Percentiles rank a stretch among this genome's conserved stretches.
phyloP scores from a whole-genome alignment of 2,888 invertebrate species.

The Coecobrya sp. region DNA sequence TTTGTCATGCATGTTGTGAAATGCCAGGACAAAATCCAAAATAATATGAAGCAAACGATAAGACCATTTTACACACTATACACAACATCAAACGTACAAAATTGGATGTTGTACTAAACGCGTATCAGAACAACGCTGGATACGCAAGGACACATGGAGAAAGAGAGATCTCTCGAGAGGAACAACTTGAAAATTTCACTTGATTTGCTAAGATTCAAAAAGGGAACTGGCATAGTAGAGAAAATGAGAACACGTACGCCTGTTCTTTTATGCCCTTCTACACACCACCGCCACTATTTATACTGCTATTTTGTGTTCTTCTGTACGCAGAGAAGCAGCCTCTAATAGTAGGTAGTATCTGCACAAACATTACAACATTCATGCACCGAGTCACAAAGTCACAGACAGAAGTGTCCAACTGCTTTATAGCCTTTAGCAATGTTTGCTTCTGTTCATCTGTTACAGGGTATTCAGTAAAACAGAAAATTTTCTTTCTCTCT shows the following conservation, averaged over 20 bases:
- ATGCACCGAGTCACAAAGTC: constrained; percentile 47
- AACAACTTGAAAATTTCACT: constrained; percentile 76
- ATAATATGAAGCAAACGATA: constrained; percentile 35
- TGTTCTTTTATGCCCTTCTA: constrained; percentile 33
- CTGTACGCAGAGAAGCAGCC: constrained; percentile 19
- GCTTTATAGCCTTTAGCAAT: constrained; percentile 72
- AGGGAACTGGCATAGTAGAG: constrained; percentile 37
- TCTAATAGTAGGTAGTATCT: constrained; percentile 30
- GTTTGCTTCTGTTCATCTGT: constrained; percentile 48
- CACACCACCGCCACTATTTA: neutral
- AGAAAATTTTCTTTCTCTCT: constrained; percentile 25
- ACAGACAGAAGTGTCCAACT: constrained; percentile 72
- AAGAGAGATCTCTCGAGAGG: constrained; percentile 53
- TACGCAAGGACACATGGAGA: constrained; percentile 19
- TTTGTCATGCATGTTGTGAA: constrained; percentile 39
- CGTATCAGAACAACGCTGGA: constrained; percentile 26
- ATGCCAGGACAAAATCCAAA: constrained; percentile 19
- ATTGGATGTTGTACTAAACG: constrained; percentile 25
- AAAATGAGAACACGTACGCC: constrained; percentile 63
- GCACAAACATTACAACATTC: constrained; percentile 19
- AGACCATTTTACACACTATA: constrained; percentile 47
- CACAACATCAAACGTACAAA: constrained; percentile 63
- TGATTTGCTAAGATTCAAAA: constrained; percentile 69
- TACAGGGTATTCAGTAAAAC: neutral
- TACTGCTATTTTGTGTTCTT: constrained; percentile 42